Evolutionary conservation across 2,113 vertebrate species (phyloP).

Genomic region (Thamnophis sirtalis): DNA sequence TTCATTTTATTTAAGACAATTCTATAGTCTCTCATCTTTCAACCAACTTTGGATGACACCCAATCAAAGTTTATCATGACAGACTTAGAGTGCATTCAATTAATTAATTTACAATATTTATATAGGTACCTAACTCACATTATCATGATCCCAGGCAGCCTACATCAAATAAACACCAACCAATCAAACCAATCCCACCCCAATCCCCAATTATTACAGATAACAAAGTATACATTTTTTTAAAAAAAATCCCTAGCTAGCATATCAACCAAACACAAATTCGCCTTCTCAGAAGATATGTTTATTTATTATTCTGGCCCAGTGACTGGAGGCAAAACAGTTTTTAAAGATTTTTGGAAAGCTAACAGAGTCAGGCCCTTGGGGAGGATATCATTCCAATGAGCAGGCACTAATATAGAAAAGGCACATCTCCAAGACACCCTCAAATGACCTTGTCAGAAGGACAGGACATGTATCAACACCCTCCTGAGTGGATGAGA

Average conservation of each 20-base stretch:
- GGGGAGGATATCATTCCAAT: neutral
- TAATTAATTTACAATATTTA: neutral
- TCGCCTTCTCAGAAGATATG: neutral
- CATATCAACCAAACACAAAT: neutral
- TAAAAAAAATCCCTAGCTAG: neutral
- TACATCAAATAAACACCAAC: neutral
- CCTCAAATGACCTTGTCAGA: neutral
- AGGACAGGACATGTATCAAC: neutral
- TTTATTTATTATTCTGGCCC: neutral
- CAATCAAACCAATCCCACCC: neutral
- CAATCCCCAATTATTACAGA: neutral
- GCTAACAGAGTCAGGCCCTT: neutral
- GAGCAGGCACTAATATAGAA: neutral
- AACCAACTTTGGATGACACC: neutral
- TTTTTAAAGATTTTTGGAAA: neutral
- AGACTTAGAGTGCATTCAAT: neutral
- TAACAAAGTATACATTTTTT: neutral
- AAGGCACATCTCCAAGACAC: neutral
- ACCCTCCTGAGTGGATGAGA: neutral
- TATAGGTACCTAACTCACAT: neutral
- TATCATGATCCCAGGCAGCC: neutral
- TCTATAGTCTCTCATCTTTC: neutral
- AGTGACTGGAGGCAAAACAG: neutral
- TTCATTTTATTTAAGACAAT: neutral
- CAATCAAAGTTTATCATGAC: neutral